These are phyloP conservation scores for Microctonus brassicae DNA, from an alignment of 2,888 invertebrate species.

Conservation along the genomic window DNA sequence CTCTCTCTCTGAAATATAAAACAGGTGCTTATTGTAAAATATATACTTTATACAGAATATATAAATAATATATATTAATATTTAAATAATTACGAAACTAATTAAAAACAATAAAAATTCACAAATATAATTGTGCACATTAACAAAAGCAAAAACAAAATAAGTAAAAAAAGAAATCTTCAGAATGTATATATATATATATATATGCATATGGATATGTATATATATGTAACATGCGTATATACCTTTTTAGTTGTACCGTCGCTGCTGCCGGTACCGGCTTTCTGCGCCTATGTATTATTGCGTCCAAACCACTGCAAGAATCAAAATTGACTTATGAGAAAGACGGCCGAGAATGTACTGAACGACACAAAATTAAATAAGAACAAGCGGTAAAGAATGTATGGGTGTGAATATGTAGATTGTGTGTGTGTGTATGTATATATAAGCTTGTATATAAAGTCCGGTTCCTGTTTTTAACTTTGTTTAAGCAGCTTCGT, in stretches of 20 bases:
- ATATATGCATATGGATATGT: not conserved
- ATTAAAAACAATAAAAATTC: not conserved
- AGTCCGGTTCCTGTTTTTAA: not conserved
- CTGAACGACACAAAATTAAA: not conserved
- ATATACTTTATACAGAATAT: not conserved
- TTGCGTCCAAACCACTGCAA: not conserved
- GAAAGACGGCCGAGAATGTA: not conserved
- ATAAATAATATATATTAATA: not conserved
- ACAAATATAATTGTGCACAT: not conserved
- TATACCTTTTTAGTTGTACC: not conserved
- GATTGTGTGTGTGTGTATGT: too few species aligned
- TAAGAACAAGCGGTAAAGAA: not conserved
- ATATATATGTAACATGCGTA: not conserved
- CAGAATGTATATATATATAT: not conserved
- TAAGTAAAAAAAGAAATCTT: not conserved
- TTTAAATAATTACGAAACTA: not conserved
- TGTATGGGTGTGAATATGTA: not conserved
- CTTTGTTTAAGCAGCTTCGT: not conserved
- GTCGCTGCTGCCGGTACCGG: conserved; percentile 30
- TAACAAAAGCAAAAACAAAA: not conserved
- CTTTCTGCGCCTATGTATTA: conserved; percentile 23
- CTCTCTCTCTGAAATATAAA: not conserved
- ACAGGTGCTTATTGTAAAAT: conserved; percentile 3
- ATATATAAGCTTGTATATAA: too few species aligned
- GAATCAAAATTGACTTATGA: not conserved